Conservation (phyloP, 1,140 invertebrate genomes). For the Drosophila kikkawai region DNA sequence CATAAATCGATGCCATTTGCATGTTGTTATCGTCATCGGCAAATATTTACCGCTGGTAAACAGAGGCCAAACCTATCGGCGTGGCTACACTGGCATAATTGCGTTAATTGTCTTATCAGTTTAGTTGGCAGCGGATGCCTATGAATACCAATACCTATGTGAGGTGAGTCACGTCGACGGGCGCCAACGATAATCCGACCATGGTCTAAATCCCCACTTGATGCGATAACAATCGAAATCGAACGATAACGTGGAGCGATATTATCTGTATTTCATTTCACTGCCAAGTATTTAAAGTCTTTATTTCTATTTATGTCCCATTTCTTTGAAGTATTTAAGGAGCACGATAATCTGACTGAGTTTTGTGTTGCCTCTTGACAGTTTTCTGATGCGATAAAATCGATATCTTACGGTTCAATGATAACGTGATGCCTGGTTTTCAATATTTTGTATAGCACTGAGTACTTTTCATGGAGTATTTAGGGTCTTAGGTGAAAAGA, state of each 20-base stretch:
- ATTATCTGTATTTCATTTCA: not conserved
- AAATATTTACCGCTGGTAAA: constrained; percentile 63
- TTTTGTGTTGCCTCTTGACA: not conserved
- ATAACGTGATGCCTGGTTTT: constrained; percentile 2
- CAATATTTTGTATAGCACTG: not conserved
- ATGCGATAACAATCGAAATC: not conserved
- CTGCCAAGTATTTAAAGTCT: not conserved
- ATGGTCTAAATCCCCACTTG: constrained; percentile 1
- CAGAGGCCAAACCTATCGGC: constrained; percentile 19
- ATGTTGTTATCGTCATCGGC: constrained; percentile 59
- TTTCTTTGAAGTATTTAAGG: constrained; percentile 8
- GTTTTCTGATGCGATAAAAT: constrained; percentile 7
- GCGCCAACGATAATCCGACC: constrained; percentile 14
- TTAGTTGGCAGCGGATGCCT: constrained; percentile 16
- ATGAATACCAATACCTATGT: not conserved
- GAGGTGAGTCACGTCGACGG: constrained; percentile 25
- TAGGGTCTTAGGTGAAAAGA: constrained; percentile 5
- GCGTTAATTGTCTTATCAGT: constrained; percentile 63
- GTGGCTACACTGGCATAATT: constrained; percentile 58
- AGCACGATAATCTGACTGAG: constrained; percentile 8
- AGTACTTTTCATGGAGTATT: constrained; percentile 1
- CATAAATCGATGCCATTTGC: constrained; percentile 51
- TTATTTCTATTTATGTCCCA: not conserved
- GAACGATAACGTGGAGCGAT: not conserved
- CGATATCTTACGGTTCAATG: not conserved